Evolutionary conservation across 2,797 vertebrate genomes (phyloP).

Genomic region (Harpagifer antarcticus): DNA sequence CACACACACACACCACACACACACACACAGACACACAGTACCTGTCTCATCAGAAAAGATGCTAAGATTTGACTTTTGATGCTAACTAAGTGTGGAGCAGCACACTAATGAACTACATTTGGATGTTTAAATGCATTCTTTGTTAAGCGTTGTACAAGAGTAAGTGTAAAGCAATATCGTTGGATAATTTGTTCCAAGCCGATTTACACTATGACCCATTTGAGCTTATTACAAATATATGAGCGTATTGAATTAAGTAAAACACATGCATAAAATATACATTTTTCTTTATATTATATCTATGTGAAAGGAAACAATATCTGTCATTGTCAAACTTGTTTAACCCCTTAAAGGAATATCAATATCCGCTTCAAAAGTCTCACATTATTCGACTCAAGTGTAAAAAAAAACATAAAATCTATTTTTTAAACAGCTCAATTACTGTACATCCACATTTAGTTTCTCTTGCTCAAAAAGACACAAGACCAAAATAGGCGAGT

Average conservation of each 20-base stretch:
- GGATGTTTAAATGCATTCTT: background rate
- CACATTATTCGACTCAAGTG: background rate
- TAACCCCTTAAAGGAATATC: background rate
- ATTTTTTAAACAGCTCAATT: background rate
- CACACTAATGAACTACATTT: background rate
- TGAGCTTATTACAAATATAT: background rate
- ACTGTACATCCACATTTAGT: background rate
- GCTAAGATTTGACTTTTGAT: background rate
- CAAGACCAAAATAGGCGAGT: background rate
- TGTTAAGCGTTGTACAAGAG: background rate
- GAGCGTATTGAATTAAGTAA: background rate
- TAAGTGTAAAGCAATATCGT: background rate
- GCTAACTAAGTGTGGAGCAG: constrained; percentile 9
- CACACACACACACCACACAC: constrained; percentile 10
- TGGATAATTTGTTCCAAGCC: background rate
- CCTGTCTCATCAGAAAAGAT: background rate
- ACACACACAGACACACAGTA: constrained; percentile 20
- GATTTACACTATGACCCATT: background rate
- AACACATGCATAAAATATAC: background rate
- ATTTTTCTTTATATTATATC: background rate
- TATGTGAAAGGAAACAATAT: background rate
- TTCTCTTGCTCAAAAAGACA: background rate
- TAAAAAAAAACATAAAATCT: no score
- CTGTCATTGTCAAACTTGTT: background rate
- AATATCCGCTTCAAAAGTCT: background rate